Percentiles rank a stretch among this genome's conserved stretches.
Evolutionary conservation across 2,113 vertebrate genomes (phyloP).

Genomic region (Solenodon paradoxus): DNA sequence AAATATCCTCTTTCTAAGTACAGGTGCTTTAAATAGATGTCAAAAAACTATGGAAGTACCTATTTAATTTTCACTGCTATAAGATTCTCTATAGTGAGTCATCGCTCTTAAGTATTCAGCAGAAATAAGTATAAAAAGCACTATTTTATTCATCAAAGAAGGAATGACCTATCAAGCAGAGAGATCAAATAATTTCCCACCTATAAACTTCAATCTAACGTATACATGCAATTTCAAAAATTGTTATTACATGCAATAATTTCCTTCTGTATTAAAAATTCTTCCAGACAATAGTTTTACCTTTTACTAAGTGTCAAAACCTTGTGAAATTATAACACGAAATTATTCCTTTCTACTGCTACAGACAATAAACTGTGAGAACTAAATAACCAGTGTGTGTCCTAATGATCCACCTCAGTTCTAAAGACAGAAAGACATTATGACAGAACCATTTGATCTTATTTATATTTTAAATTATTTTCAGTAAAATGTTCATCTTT

Average conservation of each 20-base stretch:
- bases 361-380: slow-evolving; percentile 13
- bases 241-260: slow-evolving; percentile 2
- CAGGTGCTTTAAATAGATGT: slow-evolving; percentile 16
- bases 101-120: slow-evolving; percentile 33
- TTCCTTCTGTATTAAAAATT: slow-evolving; percentile 36
- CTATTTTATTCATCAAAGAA: slow-evolving; percentile 61
- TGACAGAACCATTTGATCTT: background rate
- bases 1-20: slow-evolving; percentile 33
- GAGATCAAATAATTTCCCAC: slow-evolving; percentile 24
- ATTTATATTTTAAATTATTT: slow-evolving; percentile 27
- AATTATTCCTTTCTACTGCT: slow-evolving; percentile 31
- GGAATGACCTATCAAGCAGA: slow-evolving; percentile 41
- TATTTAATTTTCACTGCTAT: slow-evolving; percentile 35
- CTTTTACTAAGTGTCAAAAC: slow-evolving; percentile 44
- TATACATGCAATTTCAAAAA: slow-evolving; percentile 47
- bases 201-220: slow-evolving; percentile 42
- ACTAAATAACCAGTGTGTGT: slow-evolving; percentile 31
- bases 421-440: slow-evolving; percentile 1
- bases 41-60: slow-evolving; percentile 54
- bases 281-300: slow-evolving; percentile 8
- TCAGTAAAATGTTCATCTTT: slow-evolving; percentile 28
- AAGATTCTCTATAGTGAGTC: background rate
- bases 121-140: slow-evolving; percentile 39
- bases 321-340: slow-evolving; percentile 45
- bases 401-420: background rate